These are phyloP conservation scores for Leptatherina wallacei DNA, from an alignment of 2,797 vertebrate species.

Conservation along the genomic window DNA sequence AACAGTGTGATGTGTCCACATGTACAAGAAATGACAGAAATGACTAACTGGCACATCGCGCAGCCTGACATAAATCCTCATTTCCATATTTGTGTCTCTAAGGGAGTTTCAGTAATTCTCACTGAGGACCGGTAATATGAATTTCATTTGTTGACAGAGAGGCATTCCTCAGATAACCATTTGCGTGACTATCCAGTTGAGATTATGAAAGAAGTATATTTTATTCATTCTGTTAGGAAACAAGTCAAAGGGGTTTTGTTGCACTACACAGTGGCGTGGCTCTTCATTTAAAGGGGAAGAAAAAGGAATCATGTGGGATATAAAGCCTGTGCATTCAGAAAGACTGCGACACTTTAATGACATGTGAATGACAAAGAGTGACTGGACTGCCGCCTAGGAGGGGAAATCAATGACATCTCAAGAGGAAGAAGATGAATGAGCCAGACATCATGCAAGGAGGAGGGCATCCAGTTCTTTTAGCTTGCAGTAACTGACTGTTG, in stretches of 20 bases:
- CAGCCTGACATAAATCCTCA: not conserved
- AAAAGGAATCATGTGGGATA: conserved; percentile 19
- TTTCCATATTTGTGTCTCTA: not conserved
- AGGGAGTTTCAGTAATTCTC: not conserved
- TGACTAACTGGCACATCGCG: not conserved
- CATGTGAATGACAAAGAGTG: conserved; percentile 19
- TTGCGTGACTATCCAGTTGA: not conserved
- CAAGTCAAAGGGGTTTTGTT: conserved; percentile 10
- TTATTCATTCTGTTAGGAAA: not conserved
- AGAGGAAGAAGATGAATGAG: conserved; percentile 39
- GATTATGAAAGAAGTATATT: not conserved
- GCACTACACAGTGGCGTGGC: not conserved
- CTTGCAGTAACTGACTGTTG: conserved; percentile 7
- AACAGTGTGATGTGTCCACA: too few species aligned
- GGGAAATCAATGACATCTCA: conserved; percentile 22
- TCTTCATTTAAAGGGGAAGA: conserved; percentile 23
- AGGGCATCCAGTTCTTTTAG: conserved; percentile 10
- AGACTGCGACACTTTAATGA: conserved; percentile 28
- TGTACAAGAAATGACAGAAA: not conserved
- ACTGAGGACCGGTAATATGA: not conserved
- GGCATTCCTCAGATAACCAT: not conserved
- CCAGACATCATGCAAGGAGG: not conserved
- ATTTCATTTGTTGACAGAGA: not conserved
- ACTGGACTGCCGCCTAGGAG: conserved; percentile 2
- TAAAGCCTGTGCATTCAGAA: not conserved